These are phyloP conservation scores for Julus scandinavius DNA, from an alignment of 2,888 invertebrate species.

Conservation along the genomic window DNA sequence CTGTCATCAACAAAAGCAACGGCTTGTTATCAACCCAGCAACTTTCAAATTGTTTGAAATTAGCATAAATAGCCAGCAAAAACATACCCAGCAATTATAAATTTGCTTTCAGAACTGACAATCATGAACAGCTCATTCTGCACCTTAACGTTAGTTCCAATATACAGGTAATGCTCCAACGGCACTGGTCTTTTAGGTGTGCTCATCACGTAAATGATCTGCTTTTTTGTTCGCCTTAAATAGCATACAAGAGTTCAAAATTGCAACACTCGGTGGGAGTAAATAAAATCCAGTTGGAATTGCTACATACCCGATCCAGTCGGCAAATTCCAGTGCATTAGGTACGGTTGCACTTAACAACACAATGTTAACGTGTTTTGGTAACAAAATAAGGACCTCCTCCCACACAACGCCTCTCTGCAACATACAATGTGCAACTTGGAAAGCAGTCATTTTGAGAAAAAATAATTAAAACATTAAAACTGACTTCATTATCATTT, in stretches of 20 bases:
- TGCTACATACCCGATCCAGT: slow-evolving; percentile 69
- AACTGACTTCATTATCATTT: slow-evolving; percentile 85
- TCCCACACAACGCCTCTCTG: slow-evolving; percentile 99
- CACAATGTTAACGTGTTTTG: slow-evolving; percentile 93
- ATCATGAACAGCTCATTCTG: slow-evolving; percentile 80
- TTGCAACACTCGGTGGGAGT: not conserved
- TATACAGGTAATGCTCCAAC: slow-evolving; percentile 86
- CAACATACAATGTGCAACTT: slow-evolving; percentile 57
- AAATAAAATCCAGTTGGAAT: not conserved
- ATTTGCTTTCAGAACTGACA: slow-evolving; percentile 72
- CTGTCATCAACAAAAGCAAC: slow-evolving; percentile 39
- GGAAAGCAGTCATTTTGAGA: slow-evolving; percentile 50
- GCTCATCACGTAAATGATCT: slow-evolving; percentile 90
- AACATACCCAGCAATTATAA: slow-evolving; percentile 50
- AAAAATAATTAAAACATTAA: slow-evolving; percentile 49
- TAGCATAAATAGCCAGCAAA: not conserved
- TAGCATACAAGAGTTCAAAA: not conserved
- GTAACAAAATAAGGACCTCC: slow-evolving; percentile 94
- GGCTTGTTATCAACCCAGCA: not conserved
- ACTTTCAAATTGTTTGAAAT: not conserved
- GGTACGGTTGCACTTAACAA: slow-evolving; percentile 98
- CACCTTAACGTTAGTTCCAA: slow-evolving; percentile 72
- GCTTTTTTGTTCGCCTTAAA: slow-evolving; percentile 71
- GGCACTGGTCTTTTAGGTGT: slow-evolving; percentile 95
- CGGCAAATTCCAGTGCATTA: slow-evolving; percentile 93